phyloP scores from a whole-genome alignment of 2,888 invertebrate species.

The Amaurobius ferox region DNA sequence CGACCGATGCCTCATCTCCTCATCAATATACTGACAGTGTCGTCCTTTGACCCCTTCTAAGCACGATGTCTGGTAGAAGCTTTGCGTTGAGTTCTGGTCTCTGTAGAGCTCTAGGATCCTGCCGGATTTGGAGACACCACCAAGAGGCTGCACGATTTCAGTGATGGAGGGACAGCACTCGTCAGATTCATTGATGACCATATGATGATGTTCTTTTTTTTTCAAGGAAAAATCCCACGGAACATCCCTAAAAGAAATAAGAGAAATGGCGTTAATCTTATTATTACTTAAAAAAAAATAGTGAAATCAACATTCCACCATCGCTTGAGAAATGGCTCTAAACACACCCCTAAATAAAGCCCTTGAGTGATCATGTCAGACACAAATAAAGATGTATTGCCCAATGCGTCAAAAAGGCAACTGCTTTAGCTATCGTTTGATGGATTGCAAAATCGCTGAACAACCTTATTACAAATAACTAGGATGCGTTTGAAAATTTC shows the following conservation, averaged over 20 bases:
- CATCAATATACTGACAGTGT: conserved; percentile 87
- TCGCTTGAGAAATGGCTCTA: too few species aligned
- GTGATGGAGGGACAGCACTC: conserved; percentile 89
- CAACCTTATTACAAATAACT: too few species aligned
- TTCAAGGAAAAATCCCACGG: conserved; percentile 41
- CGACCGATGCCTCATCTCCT: conserved; percentile 81
- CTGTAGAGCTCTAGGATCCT: conserved; percentile 84
- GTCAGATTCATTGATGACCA: not conserved
- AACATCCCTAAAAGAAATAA: conserved; percentile 32
- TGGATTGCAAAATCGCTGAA: too few species aligned
- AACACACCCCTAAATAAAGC: too few species aligned
- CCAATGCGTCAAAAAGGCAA: too few species aligned
- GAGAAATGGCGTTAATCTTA: too few species aligned
- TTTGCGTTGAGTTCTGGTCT: conserved; percentile 80
- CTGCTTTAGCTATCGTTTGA: too few species aligned
- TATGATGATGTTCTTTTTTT: conserved; percentile 27
- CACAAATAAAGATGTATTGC: too few species aligned
- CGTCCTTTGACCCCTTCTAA: conserved; percentile 83
- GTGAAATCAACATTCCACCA: too few species aligned
- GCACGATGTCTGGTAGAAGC: conserved; percentile 88
- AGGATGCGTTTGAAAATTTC: too few species aligned
- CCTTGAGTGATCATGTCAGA: too few species aligned
- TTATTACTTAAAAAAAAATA: too few species aligned
- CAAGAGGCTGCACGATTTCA: conserved; percentile 87
- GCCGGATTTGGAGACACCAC: conserved; percentile 85